phyloP scores from a whole-genome alignment of 1,140 invertebrate genomes.

The Atta cephalotes region DNA sequence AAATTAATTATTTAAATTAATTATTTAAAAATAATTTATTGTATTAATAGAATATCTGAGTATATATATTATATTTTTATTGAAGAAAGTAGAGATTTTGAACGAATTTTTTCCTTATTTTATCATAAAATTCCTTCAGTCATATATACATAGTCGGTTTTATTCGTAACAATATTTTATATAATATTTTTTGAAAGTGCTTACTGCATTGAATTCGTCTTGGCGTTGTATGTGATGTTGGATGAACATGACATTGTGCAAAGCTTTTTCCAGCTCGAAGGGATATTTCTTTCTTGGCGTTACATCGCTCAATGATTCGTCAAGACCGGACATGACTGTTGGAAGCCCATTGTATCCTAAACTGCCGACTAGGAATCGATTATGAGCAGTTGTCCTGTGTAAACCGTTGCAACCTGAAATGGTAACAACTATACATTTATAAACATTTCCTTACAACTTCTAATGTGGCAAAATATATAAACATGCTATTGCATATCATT shows the following conservation, averaged over 20 bases:
- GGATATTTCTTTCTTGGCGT: constrained; percentile 94
- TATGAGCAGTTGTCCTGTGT: constrained; percentile 90
- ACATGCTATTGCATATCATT: background rate
- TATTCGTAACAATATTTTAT: background rate
- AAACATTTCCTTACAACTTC: background rate
- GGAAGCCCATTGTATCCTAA: constrained; percentile 92
- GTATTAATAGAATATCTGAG: background rate
- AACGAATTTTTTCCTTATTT: constrained; percentile 7
- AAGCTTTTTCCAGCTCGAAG: constrained; percentile 96
- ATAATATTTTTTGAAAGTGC: constrained; percentile 68
- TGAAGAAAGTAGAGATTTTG: background rate
- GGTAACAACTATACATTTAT: background rate
- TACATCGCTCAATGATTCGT: constrained; percentile 93
- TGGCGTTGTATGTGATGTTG: constrained; percentile 97
- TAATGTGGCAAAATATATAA: background rate
- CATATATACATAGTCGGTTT: background rate
- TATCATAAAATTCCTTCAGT: background rate
- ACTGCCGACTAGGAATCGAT: constrained; percentile 91
- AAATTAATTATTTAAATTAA: no score
- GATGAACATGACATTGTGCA: constrained; percentile 98
- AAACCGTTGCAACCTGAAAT: constrained; percentile 90
- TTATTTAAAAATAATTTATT: no score
- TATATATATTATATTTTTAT: background rate
- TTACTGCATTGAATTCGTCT: constrained; percentile 97
- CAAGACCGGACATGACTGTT: constrained; percentile 92